phyloP scores from a whole-genome alignment of 2,113 vertebrate genomes.

The Varanus salvator region DNA sequence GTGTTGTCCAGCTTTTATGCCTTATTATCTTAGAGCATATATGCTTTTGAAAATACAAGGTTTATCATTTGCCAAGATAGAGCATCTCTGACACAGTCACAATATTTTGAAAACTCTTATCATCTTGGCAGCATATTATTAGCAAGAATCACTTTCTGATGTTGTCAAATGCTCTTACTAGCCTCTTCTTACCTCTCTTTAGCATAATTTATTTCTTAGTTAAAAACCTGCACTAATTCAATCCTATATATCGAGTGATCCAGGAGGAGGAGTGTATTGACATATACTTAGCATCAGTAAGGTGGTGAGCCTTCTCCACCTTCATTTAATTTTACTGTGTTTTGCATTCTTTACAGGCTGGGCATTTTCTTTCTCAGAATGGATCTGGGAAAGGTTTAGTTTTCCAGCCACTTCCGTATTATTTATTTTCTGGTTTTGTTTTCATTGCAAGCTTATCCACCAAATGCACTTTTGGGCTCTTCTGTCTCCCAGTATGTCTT shows the following conservation, averaged over 20 bases:
- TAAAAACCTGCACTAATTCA: constrained; percentile 27
- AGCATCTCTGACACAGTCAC: not conserved
- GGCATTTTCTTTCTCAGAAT: constrained; percentile 40
- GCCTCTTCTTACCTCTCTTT: constrained; percentile 31
- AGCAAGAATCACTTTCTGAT: constrained; percentile 5
- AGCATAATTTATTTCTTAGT: not conserved
- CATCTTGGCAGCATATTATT: constrained; percentile 16
- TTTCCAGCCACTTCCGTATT: constrained; percentile 4
- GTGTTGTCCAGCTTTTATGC: not conserved
- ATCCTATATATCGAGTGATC: not conserved
- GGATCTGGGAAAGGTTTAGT: constrained; percentile 38
- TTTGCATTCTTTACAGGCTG: constrained; percentile 27
- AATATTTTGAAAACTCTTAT: not conserved
- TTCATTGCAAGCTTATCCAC: constrained; percentile 63
- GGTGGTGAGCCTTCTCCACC: not conserved
- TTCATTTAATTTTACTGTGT: constrained; percentile 24
- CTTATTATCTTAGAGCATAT: constrained; percentile 3
- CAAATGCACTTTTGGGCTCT: constrained; percentile 61
- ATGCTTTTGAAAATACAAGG: not conserved
- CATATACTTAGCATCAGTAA: not conserved
- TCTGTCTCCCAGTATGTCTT: constrained; percentile 57
- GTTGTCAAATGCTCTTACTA: constrained; percentile 32
- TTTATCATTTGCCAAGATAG: constrained; percentile 11
- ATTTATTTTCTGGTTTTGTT: constrained; percentile 61
- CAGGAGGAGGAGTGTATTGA: not conserved